Percentiles rank a stretch among this genome's conserved stretches.
Conservation (phyloP, 2,888 invertebrate species). For the Saturnia japonica region DNA sequence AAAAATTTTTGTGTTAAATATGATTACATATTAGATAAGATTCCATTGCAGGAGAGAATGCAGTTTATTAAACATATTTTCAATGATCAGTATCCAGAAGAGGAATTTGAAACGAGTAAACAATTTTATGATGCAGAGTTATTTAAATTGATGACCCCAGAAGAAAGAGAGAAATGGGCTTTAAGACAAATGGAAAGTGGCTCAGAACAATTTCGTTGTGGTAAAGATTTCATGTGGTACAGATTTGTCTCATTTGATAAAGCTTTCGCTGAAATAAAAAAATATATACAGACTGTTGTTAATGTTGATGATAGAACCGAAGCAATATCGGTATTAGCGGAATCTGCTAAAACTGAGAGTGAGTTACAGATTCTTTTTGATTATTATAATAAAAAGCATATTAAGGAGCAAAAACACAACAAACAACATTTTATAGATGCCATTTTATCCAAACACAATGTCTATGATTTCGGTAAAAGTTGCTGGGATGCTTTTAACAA, state of each 20-base stretch:
- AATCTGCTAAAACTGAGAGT: constrained; percentile 43
- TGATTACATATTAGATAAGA: constrained; percentile 6
- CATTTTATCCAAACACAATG: constrained; percentile 40
- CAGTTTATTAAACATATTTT: constrained; percentile 15
- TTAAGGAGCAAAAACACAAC: constrained; percentile 43
- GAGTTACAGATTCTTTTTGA: constrained; percentile 47
- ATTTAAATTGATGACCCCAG: constrained; percentile 26
- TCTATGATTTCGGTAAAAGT: constrained; percentile 47
- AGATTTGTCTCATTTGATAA: constrained; percentile 36
- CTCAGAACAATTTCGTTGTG: constrained; percentile 33
- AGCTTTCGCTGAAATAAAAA: constrained; percentile 34
- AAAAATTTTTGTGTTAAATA: neutral
- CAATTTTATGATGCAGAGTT: constrained; percentile 8
- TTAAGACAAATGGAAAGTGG: constrained; percentile 37
- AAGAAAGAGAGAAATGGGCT: constrained; percentile 41
- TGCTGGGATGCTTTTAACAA: constrained; percentile 56
- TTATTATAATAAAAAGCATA: constrained; percentile 56
- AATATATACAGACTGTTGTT: constrained; percentile 1
- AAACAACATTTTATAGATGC: constrained; percentile 48
- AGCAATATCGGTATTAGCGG: constrained; percentile 13
- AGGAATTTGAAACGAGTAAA: constrained; percentile 13
- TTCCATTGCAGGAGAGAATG: neutral
- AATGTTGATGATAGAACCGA: neutral
- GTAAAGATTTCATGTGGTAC: constrained; percentile 40
- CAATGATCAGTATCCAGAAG: constrained; percentile 6